Evolutionary conservation across 2,888 invertebrate genomes (phyloP).

Genomic region (Oscheius sp.): DNA sequence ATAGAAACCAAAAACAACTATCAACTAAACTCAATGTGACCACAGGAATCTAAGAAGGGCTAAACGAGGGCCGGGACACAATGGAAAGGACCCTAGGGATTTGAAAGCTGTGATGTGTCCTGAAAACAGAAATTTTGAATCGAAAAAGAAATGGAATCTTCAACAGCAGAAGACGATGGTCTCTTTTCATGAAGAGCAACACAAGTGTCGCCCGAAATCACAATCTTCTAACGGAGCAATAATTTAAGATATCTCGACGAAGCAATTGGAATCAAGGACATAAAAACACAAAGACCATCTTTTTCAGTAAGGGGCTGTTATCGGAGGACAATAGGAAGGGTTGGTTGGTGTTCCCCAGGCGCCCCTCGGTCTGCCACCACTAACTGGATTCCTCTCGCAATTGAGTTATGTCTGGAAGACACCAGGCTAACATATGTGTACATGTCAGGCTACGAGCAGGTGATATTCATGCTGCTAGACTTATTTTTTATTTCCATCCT

Average conservation of each 20-base stretch:
- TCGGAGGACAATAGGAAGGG: conserved; percentile 5
- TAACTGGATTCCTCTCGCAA: conserved; percentile 26
- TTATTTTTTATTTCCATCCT: too few relatives aligned
- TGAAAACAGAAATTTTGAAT: too few relatives aligned
- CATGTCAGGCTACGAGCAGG: too few relatives aligned
- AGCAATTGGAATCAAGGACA: conserved; percentile 12
- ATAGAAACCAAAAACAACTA: too few relatives aligned
- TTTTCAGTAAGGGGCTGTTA: background rate
- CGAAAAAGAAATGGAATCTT: background rate
- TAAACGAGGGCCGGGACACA: conserved; percentile 24
- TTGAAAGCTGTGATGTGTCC: conserved; percentile 16
- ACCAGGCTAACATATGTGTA: conserved; percentile 29
- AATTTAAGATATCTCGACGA: too few relatives aligned
- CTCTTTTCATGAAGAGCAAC: too few relatives aligned
- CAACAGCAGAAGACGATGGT: too few relatives aligned
- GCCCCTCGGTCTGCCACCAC: conserved; percentile 30
- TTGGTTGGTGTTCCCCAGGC: conserved; percentile 17
- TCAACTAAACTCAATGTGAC: too few relatives aligned
- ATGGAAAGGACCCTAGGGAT: conserved; percentile 25
- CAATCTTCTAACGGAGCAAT: too few relatives aligned
- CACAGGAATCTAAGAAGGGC: conserved; percentile 21
- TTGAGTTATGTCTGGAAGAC: conserved; percentile 29
- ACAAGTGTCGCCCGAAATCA: background rate
- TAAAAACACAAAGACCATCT: background rate
- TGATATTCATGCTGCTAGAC: too few relatives aligned